Evolutionary conservation across 1,140 invertebrate species (phyloP).

Genomic region (Eufriesea mexicana): DNA sequence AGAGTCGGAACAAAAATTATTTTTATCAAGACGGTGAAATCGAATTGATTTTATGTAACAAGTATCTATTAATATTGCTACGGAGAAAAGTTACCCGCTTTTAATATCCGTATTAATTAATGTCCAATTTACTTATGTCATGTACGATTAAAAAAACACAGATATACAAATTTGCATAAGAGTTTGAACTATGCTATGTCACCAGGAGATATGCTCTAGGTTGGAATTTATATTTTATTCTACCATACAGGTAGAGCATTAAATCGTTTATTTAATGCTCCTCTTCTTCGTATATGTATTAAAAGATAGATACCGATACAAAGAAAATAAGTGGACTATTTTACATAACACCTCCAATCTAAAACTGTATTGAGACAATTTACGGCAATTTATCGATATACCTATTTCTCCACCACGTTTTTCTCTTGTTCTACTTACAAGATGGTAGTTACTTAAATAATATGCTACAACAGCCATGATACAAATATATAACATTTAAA

Average conservation of each 20-base stretch:
- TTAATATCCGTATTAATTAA: neutral
- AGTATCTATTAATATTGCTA: conserved; percentile 30
- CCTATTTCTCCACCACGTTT: conserved; percentile 25
- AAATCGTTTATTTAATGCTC: conserved; percentile 20
- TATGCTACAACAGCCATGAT: conserved; percentile 38
- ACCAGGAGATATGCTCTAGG: neutral
- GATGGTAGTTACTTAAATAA: conserved; percentile 19
- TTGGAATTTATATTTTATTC: conserved; percentile 28
- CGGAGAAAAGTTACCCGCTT: neutral
- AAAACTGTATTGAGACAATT: conserved; percentile 16
- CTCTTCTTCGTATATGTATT: conserved; percentile 12
- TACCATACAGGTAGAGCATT: conserved; percentile 33
- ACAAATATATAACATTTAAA: conserved; percentile 51
- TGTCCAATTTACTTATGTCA: neutral
- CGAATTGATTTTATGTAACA: neutral
- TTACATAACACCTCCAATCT: conserved; percentile 23
- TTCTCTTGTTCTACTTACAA: neutral
- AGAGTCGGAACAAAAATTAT: neutral
- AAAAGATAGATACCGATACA: conserved; percentile 28
- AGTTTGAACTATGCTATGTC: neutral
- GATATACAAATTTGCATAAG: neutral
- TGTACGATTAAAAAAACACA: neutral
- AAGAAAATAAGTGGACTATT: conserved; percentile 23
- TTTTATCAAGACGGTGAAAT: neutral
- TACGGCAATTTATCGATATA: conserved; percentile 1